Evolutionary conservation across 1,140 invertebrate species (phyloP), one percentile per base, ranked within the genome.

Genomic region (Drosophila prosaltans): DNA sequence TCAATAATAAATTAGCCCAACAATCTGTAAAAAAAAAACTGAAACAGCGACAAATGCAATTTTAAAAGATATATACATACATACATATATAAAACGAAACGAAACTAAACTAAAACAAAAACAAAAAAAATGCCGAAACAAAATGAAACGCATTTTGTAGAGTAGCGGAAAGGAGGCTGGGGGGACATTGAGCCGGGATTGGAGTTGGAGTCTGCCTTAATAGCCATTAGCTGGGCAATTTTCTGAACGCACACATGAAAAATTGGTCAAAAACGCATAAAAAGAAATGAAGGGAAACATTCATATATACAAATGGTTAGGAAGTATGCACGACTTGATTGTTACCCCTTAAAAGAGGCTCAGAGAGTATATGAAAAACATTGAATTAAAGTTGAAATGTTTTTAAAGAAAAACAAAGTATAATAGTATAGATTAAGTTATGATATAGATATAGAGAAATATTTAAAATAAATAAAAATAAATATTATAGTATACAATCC

Each of bases 1-100:
- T 59, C 81, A 85, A 85, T 85, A 85, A 85, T 85, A 86, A 85
- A 85, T 85, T 85, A 85, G 74, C 82, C 73, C 80, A 81, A 73
- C 72, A 85, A 82, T 61, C 82, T 86, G 79, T 80, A 86, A 86
- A 36, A 36, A 36, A 3, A 58, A 65, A 66, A 71, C 74, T 55
- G 57, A 77, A 66, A 68, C 39, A 77, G 62, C 75, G 62, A 71
- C 68, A 78, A 78, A 77, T 79, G 82, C 75, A 71, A 80, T 78
- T 78, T 78, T 45, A 51, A 21, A 62, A 30, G 41, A 51, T 51
- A 51, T 51, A 26, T 36, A 36, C 32, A 7, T 36, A 36, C 4
- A 30, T 30, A 30, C 28, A 3, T n/a, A n/a, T 36, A 36, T 36
- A 36, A 30, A 30, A 30, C 28, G 28, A 48, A 51, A 51, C 45